Evolutionary conservation across 2,113 vertebrate species (phyloP).

Genomic region (Paramormyrops kingsleyae): DNA sequence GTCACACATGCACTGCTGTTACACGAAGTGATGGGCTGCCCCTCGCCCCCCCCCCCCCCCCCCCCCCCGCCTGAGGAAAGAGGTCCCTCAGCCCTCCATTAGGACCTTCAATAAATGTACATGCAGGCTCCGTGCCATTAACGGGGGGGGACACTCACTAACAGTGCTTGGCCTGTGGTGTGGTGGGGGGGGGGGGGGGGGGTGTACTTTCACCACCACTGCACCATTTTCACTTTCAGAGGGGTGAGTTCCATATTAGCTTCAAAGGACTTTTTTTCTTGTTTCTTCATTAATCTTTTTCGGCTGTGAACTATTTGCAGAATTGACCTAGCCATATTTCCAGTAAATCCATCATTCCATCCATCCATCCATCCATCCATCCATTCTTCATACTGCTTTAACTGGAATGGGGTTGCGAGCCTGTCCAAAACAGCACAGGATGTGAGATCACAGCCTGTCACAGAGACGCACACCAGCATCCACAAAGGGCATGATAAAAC

Average conservation of each 20-base stretch:
- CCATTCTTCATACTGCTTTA: not conserved
- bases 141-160: conserved; percentile 65
- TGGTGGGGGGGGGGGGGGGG: conserved; percentile 50
- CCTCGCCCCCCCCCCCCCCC: conserved; percentile 70
- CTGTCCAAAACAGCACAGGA: not conserved
- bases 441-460: not conserved
- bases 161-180: conserved; percentile 70
- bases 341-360: conserved; percentile 17
- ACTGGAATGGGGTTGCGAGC: not conserved
- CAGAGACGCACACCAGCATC: not conserved
- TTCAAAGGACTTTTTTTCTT: not conserved
- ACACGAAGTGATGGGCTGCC: conserved; percentile 80
- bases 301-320: not conserved
- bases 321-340: not conserved
- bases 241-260: conserved; percentile 30
- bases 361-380: conserved; percentile 5
- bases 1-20: conserved; percentile 78
- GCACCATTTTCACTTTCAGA: conserved; percentile 50
- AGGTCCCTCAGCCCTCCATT: conserved; percentile 80
- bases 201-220: conserved; percentile 51
- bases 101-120: conserved; percentile 76
- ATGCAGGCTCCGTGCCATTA: conserved; percentile 65
- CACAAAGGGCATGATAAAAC: not conserved
- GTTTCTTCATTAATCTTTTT: not conserved
- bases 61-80: conserved; percentile 76